A percentile compares a stretch with the other conserved stretches of the same genome.
Conservation (phyloP, 2,113 vertebrate genomes). For the Tylochromis polylepis region DNA sequence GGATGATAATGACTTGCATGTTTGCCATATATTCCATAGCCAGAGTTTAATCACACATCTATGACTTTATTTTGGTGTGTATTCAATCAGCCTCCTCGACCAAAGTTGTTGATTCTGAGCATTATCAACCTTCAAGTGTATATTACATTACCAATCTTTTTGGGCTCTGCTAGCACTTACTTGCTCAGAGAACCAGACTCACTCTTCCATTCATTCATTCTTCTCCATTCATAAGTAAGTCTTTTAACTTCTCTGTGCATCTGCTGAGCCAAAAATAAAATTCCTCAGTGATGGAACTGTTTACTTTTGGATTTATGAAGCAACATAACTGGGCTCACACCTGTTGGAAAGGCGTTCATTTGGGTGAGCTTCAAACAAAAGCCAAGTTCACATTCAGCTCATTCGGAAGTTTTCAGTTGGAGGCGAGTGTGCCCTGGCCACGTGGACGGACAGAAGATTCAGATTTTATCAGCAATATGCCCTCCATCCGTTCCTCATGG, state of each 20-base stretch:
- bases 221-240: constrained; percentile 37
- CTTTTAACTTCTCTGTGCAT: not conserved
- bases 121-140: constrained; percentile 11
- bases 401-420: constrained; percentile 64
- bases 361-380: constrained; percentile 48
- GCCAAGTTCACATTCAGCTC: constrained; percentile 26
- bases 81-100: not conserved
- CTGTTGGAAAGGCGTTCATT: constrained; percentile 39
- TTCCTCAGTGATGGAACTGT: constrained; percentile 3
- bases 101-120: not conserved
- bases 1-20: not conserved
- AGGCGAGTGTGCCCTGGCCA: constrained; percentile 32
- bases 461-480: constrained; percentile 37
- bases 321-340: constrained; percentile 50
- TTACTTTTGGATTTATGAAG: constrained; percentile 59
- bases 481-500: constrained; percentile 35
- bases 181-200: not conserved
- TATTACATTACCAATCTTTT: not conserved
- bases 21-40: not conserved
- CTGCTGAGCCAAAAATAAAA: not conserved
- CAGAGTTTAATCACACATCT: not conserved
- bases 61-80: not conserved
- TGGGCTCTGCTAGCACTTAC: not conserved
- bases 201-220: constrained; percentile 1
- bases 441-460: constrained; percentile 21